Percentiles rank a stretch among this genome's conserved stretches.
Conservation (phyloP, 2,888 invertebrate genomes). For the Calliphora vomitoria region DNA sequence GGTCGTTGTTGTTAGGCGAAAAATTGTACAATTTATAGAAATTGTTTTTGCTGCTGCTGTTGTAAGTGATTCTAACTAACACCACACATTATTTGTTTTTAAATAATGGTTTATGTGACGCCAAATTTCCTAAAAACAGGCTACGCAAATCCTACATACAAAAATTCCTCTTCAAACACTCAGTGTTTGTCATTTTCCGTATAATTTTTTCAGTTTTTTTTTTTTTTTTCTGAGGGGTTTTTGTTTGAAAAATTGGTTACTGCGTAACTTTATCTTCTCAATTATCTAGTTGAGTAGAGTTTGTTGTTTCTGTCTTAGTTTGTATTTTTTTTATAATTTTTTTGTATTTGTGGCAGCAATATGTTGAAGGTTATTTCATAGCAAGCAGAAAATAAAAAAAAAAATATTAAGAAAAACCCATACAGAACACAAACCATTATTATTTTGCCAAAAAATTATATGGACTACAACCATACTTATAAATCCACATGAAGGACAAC, state of each 20-base stretch:
- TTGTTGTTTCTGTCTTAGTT: conserved; percentile 27
- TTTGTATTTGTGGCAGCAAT: conserved; percentile 33
- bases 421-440: conserved; percentile 15
- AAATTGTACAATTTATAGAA: not conserved
- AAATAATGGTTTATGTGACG: conserved; percentile 61
- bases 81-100: conserved; percentile 32
- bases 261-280: conserved; percentile 65
- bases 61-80: conserved; percentile 1
- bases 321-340: not conserved
- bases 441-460: conserved; percentile 32
- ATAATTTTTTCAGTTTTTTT: conserved; percentile 1
- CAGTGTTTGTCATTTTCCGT: conserved; percentile 19
- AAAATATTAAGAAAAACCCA: conserved; percentile 11
- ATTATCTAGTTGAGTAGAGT: conserved; percentile 64
- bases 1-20: conserved; percentile 21
- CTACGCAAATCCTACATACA: conserved; percentile 48
- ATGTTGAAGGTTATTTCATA: conserved; percentile 62
- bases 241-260: conserved; percentile 60
- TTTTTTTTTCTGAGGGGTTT: conserved; percentile 17
- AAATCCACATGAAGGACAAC: conserved; percentile 51
- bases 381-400: not conserved
- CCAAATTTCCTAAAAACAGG: conserved; percentile 53
- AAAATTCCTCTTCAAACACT: conserved; percentile 13
- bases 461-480: conserved; percentile 4
- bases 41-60: not conserved